These are phyloP conservation scores for Pterostichus niger DNA, from an alignment of 2,888 invertebrate genomes.

Conservation along the genomic window DNA sequence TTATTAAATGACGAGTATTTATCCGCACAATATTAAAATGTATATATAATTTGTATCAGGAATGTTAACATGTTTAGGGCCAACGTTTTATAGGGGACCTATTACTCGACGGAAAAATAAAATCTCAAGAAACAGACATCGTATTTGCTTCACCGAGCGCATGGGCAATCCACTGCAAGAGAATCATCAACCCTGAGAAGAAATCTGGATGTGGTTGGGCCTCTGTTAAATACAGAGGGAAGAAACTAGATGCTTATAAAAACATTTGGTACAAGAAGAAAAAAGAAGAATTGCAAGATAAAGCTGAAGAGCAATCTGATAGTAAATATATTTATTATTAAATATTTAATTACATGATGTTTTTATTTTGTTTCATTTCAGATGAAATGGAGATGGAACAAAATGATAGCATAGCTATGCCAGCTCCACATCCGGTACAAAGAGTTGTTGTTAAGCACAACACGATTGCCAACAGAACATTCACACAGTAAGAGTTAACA, in stretches of 20 bases:
- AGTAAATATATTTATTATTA: conserved; percentile 61
- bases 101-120: conserved; percentile 91
- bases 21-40: no score
- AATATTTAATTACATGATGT: conserved; percentile 36
- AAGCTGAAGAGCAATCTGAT: conserved; percentile 71
- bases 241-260: conserved; percentile 93
- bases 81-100: conserved; percentile 94
- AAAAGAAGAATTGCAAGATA: conserved; percentile 74
- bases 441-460: conserved; percentile 88
- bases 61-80: conserved; percentile 80
- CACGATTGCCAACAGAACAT: conserved; percentile 86
- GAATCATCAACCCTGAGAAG: conserved; percentile 94
- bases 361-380: conserved; percentile 70
- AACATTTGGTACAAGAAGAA: conserved; percentile 89
- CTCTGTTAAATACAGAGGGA: conserved; percentile 92
- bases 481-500: conserved; percentile 84
- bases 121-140: conserved; percentile 92
- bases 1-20: no score
- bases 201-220: conserved; percentile 97
- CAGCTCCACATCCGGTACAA: conserved; percentile 81
- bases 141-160: conserved; percentile 94
- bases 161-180: conserved; percentile 95
- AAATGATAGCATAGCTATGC: conserved; percentile 69
- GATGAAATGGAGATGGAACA: conserved; percentile 80
- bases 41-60: no score